Conservation (phyloP, 2,797 vertebrate species). For the Glyptemys insculpta region DNA sequence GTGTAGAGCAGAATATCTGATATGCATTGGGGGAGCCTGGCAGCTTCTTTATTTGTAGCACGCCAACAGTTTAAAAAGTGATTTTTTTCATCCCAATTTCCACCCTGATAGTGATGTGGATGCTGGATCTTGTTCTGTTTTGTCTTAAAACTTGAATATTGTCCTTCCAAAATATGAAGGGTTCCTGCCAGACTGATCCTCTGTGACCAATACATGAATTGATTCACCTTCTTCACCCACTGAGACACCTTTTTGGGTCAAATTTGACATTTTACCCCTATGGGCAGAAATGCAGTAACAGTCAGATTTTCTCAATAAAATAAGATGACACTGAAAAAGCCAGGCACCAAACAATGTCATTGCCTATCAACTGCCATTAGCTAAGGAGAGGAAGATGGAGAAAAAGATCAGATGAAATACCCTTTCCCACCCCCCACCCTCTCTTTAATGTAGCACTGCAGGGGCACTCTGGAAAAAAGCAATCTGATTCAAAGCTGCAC, state of each 20-base stretch:
- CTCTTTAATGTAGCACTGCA: not conserved
- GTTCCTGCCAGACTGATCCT: not conserved
- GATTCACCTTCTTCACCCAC: not conserved
- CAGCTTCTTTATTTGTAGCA: not conserved
- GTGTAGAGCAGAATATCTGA: not conserved
- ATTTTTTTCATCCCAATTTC: not conserved
- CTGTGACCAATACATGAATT: not conserved
- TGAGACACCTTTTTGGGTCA: not conserved
- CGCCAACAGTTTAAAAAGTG: not conserved
- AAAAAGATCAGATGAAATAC: not conserved
- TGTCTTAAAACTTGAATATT: not conserved
- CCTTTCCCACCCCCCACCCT: not conserved
- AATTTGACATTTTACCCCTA: constrained; percentile 13
- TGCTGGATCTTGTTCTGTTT: not conserved
- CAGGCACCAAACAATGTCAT: not conserved
- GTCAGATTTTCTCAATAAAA: not conserved
- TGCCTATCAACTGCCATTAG: not conserved
- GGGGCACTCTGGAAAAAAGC: not conserved
- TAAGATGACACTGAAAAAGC: not conserved
- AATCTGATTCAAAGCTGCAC: not conserved
- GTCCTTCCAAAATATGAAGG: not conserved
- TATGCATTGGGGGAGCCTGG: not conserved
- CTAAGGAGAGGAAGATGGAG: not conserved
- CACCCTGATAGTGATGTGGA: not conserved
- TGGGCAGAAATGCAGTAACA: not conserved